Percentiles rank a stretch among this genome's conserved stretches.
Evolutionary conservation across 2,888 invertebrate genomes (phyloP).

Genomic region (Lucinisca nassula): DNA sequence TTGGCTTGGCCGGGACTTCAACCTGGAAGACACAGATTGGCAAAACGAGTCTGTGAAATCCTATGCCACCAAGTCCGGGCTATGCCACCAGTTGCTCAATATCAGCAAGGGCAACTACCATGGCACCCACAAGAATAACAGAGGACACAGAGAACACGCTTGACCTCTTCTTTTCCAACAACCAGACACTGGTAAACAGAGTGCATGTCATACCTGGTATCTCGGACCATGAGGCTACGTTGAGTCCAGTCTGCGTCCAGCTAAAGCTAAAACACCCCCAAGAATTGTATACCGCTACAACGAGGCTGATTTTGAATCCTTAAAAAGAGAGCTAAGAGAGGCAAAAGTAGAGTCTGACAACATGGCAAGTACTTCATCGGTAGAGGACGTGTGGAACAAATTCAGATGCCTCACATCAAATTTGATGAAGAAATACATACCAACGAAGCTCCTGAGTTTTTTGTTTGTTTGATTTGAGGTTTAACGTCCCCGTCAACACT

Average conservation of each 20-base stretch:
- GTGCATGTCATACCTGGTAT: constrained; percentile 31
- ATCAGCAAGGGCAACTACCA: constrained; percentile 11
- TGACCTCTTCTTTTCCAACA: constrained; percentile 42
- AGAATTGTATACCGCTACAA: constrained; percentile 15
- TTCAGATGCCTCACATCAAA: neutral
- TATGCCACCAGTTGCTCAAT: constrained; percentile 25
- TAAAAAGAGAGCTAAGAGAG: neutral
- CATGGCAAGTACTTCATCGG: too few relatives aligned
- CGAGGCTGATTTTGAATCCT: constrained; percentile 16
- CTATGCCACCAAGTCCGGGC: neutral
- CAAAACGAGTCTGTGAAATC: constrained; percentile 1
- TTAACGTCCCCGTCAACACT: too few relatives aligned
- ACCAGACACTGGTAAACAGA: constrained; percentile 28
- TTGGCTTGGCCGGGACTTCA: constrained; percentile 44
- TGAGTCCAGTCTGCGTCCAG: constrained; percentile 23
- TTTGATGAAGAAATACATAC: too few relatives aligned
- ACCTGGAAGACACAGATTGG: constrained; percentile 42
- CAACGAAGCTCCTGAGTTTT: too few relatives aligned
- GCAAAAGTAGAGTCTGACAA: neutral
- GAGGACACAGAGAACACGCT: constrained; percentile 18
- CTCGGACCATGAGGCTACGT: constrained; percentile 42
- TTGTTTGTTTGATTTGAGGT: too few relatives aligned
- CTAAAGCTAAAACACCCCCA: neutral
- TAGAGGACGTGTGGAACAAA: neutral
- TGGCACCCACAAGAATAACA: constrained; percentile 30